Evolutionary conservation across 2,797 vertebrate species (phyloP), one percentile per base, ranked within the genome.

Genomic region (Megaceryle alcyon): DNA sequence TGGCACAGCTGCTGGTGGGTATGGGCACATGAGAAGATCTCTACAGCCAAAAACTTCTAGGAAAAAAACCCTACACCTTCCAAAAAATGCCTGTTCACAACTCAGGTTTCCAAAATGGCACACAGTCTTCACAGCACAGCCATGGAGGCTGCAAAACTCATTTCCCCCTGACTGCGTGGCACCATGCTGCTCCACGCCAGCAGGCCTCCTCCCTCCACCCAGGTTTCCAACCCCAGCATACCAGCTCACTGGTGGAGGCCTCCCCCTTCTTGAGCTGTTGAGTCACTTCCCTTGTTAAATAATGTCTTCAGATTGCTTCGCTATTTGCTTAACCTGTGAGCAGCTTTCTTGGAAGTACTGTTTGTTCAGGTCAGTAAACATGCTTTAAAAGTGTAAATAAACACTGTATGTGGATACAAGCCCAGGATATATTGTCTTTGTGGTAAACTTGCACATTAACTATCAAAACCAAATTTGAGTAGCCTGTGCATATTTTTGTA

Each of bases 281-380:
- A 96, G 71, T 97, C 96, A 95, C 78, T 94, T 91, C 90, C 86
- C 54, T 90, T 3, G 0, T 90, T 84, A 93, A 95, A 91, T 86
- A 94, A 86, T 31, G 39, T 93, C 82, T 88, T 91, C 37, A 0
- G 39, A 80, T 76, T 10, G 1, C 61, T 85, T 80, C 0, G 1
- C 9, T 92, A 44, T 94, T 94, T 94, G 68, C 53, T 82, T 94
- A 92, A 82, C 92, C 94, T 82, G 44, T 19, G 83, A 82, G 59
- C 53, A 66, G 73, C 78, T 77, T 94, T 90, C 94, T 91, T 90
- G 79, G 61, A 92, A 92, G 73, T 63, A 35, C 37, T 82, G 20
- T 90, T 93, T 60, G 61, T 64, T 88, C 84, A 84, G 78, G 78
- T 90, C 75, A 77, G 90, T 93, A 95, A 95, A 95, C 75, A 85